Evolutionary conservation across 2,113 vertebrate species (phyloP).

Genomic region (Galbula dea): DNA sequence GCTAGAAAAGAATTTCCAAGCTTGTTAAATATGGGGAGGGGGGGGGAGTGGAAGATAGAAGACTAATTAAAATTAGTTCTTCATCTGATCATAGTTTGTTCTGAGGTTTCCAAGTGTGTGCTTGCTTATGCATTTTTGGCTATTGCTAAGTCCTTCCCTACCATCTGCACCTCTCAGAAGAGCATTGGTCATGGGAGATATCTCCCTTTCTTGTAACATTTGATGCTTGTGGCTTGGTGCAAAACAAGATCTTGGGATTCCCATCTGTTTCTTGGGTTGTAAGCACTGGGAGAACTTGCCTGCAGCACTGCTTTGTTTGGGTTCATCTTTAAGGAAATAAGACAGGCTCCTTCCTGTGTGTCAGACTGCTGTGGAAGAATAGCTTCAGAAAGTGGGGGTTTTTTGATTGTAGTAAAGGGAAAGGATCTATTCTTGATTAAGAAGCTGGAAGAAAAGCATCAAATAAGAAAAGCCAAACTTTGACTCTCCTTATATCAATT

Average conservation of each 20-base stretch:
- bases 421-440: neutral
- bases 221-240: neutral
- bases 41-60: rapidly evolving
- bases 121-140: neutral
- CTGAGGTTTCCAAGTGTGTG: neutral
- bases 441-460: neutral
- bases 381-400: neutral
- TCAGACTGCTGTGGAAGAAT: neutral
- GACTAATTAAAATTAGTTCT: neutral
- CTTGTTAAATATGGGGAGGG: neutral
- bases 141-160: neutral
- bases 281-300: neutral
- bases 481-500: neutral
- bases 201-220: neutral
- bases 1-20: neutral
- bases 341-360: neutral
- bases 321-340: neutral
- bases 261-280: neutral
- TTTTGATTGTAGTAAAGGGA: neutral
- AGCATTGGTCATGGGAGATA: neutral
- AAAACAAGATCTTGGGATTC: neutral
- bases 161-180: neutral
- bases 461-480: neutral
- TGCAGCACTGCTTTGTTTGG: neutral
- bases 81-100: neutral